phyloP scores from a whole-genome alignment of 2,888 invertebrate species.

The Ypsolopha sequella region DNA sequence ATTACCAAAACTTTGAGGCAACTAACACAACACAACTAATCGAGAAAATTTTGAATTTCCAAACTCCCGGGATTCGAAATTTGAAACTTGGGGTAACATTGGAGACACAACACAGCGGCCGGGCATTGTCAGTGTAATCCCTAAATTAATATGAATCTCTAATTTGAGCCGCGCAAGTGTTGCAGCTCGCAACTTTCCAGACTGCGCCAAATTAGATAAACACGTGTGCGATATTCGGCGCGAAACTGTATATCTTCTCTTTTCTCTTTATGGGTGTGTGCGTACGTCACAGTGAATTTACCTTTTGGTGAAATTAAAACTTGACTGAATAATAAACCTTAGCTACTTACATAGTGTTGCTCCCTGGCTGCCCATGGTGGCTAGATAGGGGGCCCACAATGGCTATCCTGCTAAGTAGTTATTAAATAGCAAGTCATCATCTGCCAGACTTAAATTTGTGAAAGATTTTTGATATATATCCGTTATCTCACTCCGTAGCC shows the following conservation, averaged over 20 bases:
- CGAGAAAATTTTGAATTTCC: not conserved
- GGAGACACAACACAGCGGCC: constrained; percentile 17
- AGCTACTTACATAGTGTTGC: no score
- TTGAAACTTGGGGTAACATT: constrained; percentile 27
- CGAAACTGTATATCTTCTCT: not conserved
- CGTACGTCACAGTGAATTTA: no score
- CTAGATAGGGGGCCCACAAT: no score
- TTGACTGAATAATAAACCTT: no score
- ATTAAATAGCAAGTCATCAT: no score
- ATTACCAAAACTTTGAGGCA: no score
- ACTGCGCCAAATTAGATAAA: constrained; percentile 68
- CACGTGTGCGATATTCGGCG: constrained; percentile 36
- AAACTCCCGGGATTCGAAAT: constrained; percentile 2
- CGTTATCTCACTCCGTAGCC: no score
- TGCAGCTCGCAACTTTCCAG: constrained; percentile 68
- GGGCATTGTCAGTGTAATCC: constrained; percentile 46
- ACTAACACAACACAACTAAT: not conserved
- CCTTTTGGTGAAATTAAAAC: no score
- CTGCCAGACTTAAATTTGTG: no score
- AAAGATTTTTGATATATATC: no score
- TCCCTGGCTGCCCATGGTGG: no score
- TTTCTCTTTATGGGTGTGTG: not conserved
- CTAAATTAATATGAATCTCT: constrained; percentile 69
- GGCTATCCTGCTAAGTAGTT: no score
- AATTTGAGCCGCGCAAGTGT: constrained; percentile 66